Evolutionary conservation across 2,888 invertebrate genomes (phyloP).

Genomic region (Agriopis leucophaearia): DNA sequence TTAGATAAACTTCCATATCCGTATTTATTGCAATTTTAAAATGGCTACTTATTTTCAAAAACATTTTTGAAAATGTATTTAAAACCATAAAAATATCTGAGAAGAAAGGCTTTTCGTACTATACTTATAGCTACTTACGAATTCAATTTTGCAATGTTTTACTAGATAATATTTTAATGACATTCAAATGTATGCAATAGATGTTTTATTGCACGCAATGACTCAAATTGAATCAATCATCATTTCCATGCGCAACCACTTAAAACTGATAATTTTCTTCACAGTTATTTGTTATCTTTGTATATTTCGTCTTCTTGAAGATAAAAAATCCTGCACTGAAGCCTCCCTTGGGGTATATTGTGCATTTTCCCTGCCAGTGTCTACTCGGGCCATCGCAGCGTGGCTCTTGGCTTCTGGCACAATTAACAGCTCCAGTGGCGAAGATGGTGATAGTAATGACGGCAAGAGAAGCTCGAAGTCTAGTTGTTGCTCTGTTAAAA

Average conservation of each 20-base stretch:
- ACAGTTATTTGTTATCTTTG: neutral
- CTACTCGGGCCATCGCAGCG: too few relatives aligned
- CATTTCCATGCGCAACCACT: neutral
- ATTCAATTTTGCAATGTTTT: neutral
- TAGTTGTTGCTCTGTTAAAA: too few relatives aligned
- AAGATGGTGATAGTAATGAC: too few relatives aligned
- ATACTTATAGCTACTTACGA: neutral
- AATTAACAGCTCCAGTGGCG: too few relatives aligned
- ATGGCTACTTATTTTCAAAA: neutral
- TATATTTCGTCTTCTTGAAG: too few relatives aligned
- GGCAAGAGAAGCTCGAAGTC: too few relatives aligned
- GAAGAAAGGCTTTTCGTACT: neutral
- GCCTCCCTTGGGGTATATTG: too few relatives aligned
- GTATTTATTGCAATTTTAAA: too few relatives aligned
- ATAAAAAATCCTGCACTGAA: too few relatives aligned
- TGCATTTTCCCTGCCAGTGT: too few relatives aligned
- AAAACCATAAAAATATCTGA: neutral
- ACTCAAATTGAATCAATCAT: constrained; percentile 13
- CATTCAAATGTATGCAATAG: constrained; percentile 17
- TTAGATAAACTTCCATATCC: too few relatives aligned
- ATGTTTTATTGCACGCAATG: constrained; percentile 14
- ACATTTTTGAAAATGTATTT: constrained; percentile 5
- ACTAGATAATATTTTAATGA: neutral
- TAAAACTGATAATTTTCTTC: neutral
- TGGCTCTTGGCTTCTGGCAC: too few relatives aligned